Evolutionary conservation across 37 sponge, comb jelly and placozoan species (phyloP).

Genomic region (Mnemiopsis leidyi): DNA sequence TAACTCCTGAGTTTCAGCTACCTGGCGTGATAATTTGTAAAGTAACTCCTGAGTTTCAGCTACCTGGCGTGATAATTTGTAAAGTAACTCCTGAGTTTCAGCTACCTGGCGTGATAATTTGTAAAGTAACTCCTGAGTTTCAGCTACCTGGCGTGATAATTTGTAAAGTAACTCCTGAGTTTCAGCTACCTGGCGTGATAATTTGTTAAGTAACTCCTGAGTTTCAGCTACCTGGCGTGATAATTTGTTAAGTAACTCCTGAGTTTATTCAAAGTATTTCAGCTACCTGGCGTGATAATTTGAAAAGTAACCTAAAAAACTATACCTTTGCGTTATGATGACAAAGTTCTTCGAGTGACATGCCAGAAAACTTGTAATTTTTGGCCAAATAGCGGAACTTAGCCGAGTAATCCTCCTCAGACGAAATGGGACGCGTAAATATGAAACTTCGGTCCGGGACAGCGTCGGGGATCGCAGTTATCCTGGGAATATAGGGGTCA

Average conservation of each 20-base stretch:
- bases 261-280: no score
- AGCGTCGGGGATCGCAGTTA: neutral
- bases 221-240: neutral
- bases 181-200: neutral
- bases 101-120: neutral
- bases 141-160: neutral
- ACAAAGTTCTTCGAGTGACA: neutral
- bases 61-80: neutral
- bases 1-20: slow-evolving; percentile 10
- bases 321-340: slow-evolving; percentile 30
- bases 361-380: slow-evolving; percentile 17
- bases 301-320: neutral
- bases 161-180: neutral
- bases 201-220: neutral
- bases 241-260: neutral
- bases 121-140: neutral
- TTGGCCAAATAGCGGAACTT: neutral
- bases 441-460: neutral
- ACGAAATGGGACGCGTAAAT: neutral
- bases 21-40: neutral
- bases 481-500: neutral
- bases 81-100: neutral
- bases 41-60: neutral
- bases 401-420: neutral
- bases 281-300: neutral